Conservation (phyloP, 2,113 vertebrate genomes). For the Heteronetta atricapilla region DNA sequence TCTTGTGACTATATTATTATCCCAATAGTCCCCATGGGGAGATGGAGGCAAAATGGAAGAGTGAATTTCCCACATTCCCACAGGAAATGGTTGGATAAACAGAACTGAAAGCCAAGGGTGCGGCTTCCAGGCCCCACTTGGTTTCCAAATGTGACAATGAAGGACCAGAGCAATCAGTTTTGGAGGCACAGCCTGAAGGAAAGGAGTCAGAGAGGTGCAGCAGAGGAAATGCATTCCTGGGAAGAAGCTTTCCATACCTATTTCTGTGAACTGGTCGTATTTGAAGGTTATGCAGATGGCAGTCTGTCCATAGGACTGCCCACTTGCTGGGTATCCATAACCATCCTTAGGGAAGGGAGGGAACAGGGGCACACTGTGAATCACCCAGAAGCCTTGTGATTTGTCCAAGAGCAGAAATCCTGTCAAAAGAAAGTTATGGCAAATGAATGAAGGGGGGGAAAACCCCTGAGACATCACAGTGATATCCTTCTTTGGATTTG, state of each 20-base stretch:
- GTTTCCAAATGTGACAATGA: neutral
- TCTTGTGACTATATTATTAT: conserved; percentile 12
- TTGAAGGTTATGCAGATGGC: conserved; percentile 86
- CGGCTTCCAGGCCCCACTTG: neutral
- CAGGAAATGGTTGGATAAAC: neutral
- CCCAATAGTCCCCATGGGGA: neutral
- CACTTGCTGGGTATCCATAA: conserved; percentile 85
- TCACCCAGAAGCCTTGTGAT: conserved; percentile 90
- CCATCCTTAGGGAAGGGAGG: conserved; percentile 84
- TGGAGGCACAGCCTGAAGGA: neutral
- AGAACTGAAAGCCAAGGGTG: neutral
- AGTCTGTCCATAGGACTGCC: conserved; percentile 82
- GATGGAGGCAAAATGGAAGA: neutral
- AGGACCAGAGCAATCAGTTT: neutral
- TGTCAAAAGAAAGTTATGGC: conserved; percentile 53
- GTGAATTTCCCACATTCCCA: conserved; percentile 11
- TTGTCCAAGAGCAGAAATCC: conserved; percentile 86
- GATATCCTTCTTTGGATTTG: neutral
- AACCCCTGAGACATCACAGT: neutral
- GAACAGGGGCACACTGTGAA: conserved; percentile 89
- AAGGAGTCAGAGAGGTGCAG: neutral
- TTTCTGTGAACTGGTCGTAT: conserved; percentile 81
- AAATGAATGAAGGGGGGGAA: neutral
- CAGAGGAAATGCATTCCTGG: neutral
- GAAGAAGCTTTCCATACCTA: conserved; percentile 76